A percentile compares a stretch with the other conserved stretches of the same genome.
phyloP scores from a whole-genome alignment of 2,797 vertebrate genomes.

The Halcyon badia region DNA sequence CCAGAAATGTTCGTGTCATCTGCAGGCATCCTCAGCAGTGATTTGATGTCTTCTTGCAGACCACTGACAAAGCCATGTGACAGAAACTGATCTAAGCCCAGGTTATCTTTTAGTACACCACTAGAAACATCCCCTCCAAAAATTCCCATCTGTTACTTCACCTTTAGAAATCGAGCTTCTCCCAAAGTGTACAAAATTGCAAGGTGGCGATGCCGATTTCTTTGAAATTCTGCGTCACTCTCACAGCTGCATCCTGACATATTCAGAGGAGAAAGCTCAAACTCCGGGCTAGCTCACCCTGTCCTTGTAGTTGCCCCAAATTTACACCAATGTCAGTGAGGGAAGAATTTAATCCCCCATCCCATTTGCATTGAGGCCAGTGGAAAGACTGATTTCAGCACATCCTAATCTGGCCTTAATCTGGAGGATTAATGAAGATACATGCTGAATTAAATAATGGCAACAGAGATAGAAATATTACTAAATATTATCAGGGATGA shows the following conservation, averaged over 20 bases:
- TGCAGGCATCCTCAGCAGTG: background rate
- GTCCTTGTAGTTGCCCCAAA: background rate
- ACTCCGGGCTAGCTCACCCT: background rate
- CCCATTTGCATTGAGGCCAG: background rate
- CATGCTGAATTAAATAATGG: background rate
- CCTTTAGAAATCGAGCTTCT: background rate
- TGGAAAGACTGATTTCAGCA: background rate
- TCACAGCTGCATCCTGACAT: background rate
- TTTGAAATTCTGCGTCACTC: background rate
- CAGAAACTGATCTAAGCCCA: background rate
- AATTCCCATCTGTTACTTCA: background rate
- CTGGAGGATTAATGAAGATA: constrained; percentile 44
- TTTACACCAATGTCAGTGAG: accelerated
- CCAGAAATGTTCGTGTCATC: background rate
- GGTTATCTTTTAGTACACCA: background rate
- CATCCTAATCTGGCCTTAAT: constrained; percentile 44
- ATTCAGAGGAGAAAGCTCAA: background rate
- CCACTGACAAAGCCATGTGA: background rate
- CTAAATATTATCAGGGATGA: background rate
- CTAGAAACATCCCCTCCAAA: background rate
- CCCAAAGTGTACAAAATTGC: background rate
- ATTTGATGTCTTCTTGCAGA: background rate
- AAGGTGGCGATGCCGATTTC: background rate
- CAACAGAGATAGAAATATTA: background rate
- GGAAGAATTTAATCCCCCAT: background rate